Evolutionary conservation across 2,113 vertebrate genomes (phyloP), one percentile per base, ranked within the genome.

Genomic region (Boleophthalmus pectinirostris): DNA sequence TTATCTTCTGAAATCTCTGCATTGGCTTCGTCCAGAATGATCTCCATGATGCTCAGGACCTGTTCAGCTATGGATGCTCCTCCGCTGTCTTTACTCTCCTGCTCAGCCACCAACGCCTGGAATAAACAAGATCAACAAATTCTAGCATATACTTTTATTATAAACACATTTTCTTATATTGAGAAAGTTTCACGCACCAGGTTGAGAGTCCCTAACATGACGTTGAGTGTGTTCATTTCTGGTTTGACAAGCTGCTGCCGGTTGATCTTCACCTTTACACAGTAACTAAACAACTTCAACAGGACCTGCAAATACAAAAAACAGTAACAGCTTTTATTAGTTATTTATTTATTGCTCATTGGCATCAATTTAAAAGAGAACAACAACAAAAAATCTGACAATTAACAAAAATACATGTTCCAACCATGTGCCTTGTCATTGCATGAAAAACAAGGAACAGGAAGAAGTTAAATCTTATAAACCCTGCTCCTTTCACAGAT

Each of bases 1-100:
- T 98, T 99, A 89, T 99, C 97, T 80, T 99, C 98, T 3, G 96
- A 98, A 85, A 99, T 97, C 38, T 99, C 98, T 0, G 98, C 98
- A 0, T 98, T 99, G 74, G 98, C 98, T 80, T 99, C 97, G 38
- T 99, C 98, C 87, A 99, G 88, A 69, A 99, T 99, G 84, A 98
- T 99, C 90, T 99, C 98, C 97, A 99, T 99, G 79, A 99, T 99
- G 85, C 97, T 98, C 13, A 99, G 95, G 77, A 99, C 98, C 86
- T 99, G 98, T 72, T 99, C 98, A 0, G 98, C 98, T 86, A 99
- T 97, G 0, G 97, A 96, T 0, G 98, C 97, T 29, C 98, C 98
- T 0, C 98, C 98, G 0, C 97, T 99, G 89, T 98, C 97, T 76
- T 99, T 99, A 78, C 96, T 98, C 78, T 99, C 98, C 84, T 99